Base-by-base conservation (phyloP, 2,797 vertebrate species). In the Clarias laeviceps region DNA sequence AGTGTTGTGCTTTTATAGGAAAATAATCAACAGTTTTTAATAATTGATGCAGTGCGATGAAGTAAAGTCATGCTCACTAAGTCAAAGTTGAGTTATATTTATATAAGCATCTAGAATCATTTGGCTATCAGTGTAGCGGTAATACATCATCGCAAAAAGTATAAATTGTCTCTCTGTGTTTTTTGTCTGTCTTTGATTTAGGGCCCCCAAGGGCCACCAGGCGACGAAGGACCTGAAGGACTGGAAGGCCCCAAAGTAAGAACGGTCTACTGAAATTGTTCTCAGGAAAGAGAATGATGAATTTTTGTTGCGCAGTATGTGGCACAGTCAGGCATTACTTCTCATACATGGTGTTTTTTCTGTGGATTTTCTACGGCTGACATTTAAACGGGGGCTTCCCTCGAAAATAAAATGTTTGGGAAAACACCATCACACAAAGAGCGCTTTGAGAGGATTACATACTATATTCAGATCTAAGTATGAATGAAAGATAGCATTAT, bases 201-300 rank as follows among this genome's bases (percentile, higher is more conserved):
- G 97, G 97, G 96, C 85, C 89, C 89, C 1, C 61, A 85, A 59
- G 97, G 97, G 91, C 94, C 91, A 88, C 89, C 92, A n/a, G 97
- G 97, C 73, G 95, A 97, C 11, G 87, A 92, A 81, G 97, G 97
- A 29, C 91, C 89, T 0, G 96, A 96, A 89, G 97, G 97, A 50
- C 92, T 92, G 89, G 85, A 93, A 82, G 97, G 96, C 92, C 90
- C 93, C 59, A 97, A 98, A 96, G 97, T 98, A 96, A 94, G 93
- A 72, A 82, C 70, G 37, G 7, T 65, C 78, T 15, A 6, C 66
- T 70, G 22, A 1, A 37, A 82, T 68, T 83, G 24, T 37, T 76
- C 73, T 22, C 29, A 40, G 1, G 12, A 37, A 57, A 62, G 24
- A 65, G 65, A 85, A 40, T 24, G 37, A 65, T 76, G 37, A 2